Base-by-base conservation (phyloP, 2,797 vertebrate genomes). In the Paramormyrops hopkinsi region DNA sequence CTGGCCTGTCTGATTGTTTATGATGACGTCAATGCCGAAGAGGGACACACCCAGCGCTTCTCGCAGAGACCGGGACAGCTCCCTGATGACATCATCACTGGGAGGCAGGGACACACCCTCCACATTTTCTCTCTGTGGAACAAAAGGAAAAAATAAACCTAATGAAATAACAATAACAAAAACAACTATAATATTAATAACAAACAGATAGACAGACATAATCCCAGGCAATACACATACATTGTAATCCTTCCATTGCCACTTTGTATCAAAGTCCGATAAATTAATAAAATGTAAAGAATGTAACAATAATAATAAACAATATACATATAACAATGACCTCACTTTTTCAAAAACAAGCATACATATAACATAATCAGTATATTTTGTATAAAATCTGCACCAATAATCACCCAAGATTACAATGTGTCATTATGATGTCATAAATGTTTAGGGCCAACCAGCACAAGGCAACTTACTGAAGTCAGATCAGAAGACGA, bases 11-110 rank as follows among this genome's bases (percentile, higher is more conserved):
- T 98, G 98, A 94, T 99, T 99, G 94, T 99, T 98, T 92, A 99
- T 99, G 93, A 99, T 99, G 91, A 99, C 96, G 65, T 99, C 99
- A 0, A 99, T 99, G 83, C 99, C 98, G 22, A 99, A 99, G 85
- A 99, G 96, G 0, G 99, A 99, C 93, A 99, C 97, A 1, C 97
- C 97, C 89, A 99, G 96, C 0, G 97, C 96, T 93, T 98, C 97
- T 25, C 97, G 95, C 92, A 99, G 94, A 0, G 96, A 97, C 94
- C 96, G 96, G 51, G 97, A 99, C 90, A 99, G 94, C 94, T 97
- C 97, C 91, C 96, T 95, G 95, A 99, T 99, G 91, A 99, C 98
- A 0, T 99, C 98, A 0, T 98, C 97, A 0, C 93, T 97, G 0
- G 98, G 98, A 2, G 96, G 96, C 93, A 97, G 97, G 54, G 97